Evolutionary conservation across 2,113 vertebrate species (phyloP), one percentile per base, ranked within the genome.

Genomic region (Sinocyclocheilus anophthalmus): DNA sequence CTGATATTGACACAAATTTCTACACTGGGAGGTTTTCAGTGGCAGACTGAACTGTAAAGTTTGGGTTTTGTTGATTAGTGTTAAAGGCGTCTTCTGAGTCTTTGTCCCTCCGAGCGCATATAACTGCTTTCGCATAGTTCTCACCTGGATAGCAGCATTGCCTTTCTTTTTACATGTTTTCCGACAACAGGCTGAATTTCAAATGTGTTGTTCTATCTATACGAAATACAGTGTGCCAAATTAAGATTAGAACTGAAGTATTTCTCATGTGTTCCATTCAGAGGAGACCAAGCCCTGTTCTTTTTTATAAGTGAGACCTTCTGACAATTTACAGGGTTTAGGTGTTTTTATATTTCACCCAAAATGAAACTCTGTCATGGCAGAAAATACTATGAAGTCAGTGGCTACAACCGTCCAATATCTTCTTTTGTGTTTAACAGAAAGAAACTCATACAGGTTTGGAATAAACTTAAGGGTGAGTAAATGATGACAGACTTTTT

Each of bases 91-190:
- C 22, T 22, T 75, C 42, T 75, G 42, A 48, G 42, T 75, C 22
- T n/a, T 65, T 72, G 33, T 72, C n/a, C n/a, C 69, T 11, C 8
- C 69, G 11, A 24, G 11, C 2, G 12, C n/a, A n/a, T n/a, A n/a
- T n/a, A 76, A 76, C 73, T 50, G 73, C 42, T 45, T 50, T 50
- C 42, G n/a, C 14, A 16, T n/a, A 76, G 73, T 76, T 50, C 42
- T 76, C n/a, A 76, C n/a, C 73, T 76, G 50, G n/a, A 76, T 50
- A 76, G 16, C 73, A 76, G 42, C 45, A 24, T n/a, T 76, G 42
- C 26, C 50, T 45, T 50, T n/a, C 42, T 45, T 45, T 76, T 48
- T 12, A 24, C 22, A 48, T 14, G 22, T 76, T 42, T 24, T 75
- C 45, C 39, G 22, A 45, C 26, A n/a, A 50, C n/a, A 26, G n/a